Evolutionary conservation across 1,140 invertebrate species (phyloP).

Genomic region (Drosophila repleta): DNA sequence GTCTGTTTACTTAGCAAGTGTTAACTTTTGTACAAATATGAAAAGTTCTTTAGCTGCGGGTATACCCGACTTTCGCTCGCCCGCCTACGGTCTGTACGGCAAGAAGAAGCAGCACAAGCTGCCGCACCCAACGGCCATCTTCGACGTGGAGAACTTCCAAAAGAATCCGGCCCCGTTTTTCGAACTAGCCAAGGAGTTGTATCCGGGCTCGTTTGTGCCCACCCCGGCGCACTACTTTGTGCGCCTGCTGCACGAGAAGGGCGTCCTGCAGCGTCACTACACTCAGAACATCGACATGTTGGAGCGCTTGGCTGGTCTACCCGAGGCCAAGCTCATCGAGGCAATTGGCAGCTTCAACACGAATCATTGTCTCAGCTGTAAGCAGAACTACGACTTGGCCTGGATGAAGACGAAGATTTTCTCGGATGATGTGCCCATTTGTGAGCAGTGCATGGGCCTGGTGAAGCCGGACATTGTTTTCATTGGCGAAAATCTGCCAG

Average conservation of each 20-base stretch:
- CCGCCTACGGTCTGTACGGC: slow-evolving; percentile 95
- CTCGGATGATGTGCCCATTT: slow-evolving; percentile 89
- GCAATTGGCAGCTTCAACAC: slow-evolving; percentile 97
- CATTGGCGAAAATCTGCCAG: slow-evolving; percentile 95
- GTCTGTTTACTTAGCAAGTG: neutral
- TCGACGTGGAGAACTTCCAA: slow-evolving; percentile 94
- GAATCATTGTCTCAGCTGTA: slow-evolving; percentile 93
- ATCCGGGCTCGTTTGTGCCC: slow-evolving; percentile 92
- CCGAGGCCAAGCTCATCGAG: slow-evolving; percentile 94
- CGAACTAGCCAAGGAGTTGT: slow-evolving; percentile 92
- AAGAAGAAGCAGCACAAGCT: slow-evolving; percentile 96
- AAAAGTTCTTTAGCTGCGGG: slow-evolving; percentile 90
- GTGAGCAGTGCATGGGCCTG: slow-evolving; percentile 88
- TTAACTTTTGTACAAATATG: neutral
- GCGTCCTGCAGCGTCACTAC: slow-evolving; percentile 91
- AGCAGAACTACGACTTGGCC: slow-evolving; percentile 89
- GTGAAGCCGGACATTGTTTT: slow-evolving; percentile 98
- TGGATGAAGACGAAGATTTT: slow-evolving; percentile 92
- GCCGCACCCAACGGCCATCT: slow-evolving; percentile 97
- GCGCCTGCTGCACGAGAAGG: slow-evolving; percentile 91
- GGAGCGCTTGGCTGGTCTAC: slow-evolving; percentile 94
- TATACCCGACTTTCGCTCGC: slow-evolving; percentile 97
- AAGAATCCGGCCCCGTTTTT: slow-evolving; percentile 95
- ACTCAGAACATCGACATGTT: slow-evolving; percentile 98
- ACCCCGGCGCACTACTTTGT: slow-evolving; percentile 94